Percentiles rank a stretch among this genome's conserved stretches.
Evolutionary conservation across 2,888 invertebrate species (phyloP).

Genomic region (Toxonevra muliebris): DNA sequence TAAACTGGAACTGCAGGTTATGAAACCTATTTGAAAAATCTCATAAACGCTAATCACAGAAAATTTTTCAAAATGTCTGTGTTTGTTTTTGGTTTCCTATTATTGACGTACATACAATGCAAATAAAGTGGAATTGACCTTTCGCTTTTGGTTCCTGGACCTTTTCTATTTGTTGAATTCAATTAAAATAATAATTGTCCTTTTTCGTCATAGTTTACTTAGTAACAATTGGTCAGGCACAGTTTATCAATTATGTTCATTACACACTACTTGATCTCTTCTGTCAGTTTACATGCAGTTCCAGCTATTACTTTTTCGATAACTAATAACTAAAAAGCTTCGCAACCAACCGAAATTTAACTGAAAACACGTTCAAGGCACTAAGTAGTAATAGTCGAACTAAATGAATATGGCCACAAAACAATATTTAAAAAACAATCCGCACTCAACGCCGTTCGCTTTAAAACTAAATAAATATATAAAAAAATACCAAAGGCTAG

Average conservation of each 20-base stretch:
- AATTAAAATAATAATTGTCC: too few relatives aligned
- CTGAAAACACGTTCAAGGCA: neutral
- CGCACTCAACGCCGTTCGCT: conserved; percentile 16
- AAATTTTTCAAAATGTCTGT: conserved; percentile 11
- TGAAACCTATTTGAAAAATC: conserved; percentile 20
- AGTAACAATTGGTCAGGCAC: too few relatives aligned
- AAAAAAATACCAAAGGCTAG: too few relatives aligned
- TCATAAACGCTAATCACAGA: conserved; percentile 12
- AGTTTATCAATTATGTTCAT: too few relatives aligned
- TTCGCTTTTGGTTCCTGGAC: too few relatives aligned
- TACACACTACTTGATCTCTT: too few relatives aligned
- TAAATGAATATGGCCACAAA: neutral
- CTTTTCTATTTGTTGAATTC: too few relatives aligned
- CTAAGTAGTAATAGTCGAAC: neutral
- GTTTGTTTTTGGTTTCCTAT: neutral
- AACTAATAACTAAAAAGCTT: too few relatives aligned
- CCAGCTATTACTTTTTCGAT: too few relatives aligned
- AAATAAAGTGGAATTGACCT: too few relatives aligned
- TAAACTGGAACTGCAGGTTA: conserved; percentile 15
- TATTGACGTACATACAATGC: neutral
- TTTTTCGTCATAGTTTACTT: too few relatives aligned
- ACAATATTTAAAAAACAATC: neutral
- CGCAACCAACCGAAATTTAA: neutral
- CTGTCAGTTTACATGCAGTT: too few relatives aligned
- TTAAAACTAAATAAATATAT: conserved; percentile 13